Evolutionary conservation across 2,888 invertebrate genomes (phyloP), one percentile per base, ranked within the genome.

Genomic region (Cosmia pyralina): DNA sequence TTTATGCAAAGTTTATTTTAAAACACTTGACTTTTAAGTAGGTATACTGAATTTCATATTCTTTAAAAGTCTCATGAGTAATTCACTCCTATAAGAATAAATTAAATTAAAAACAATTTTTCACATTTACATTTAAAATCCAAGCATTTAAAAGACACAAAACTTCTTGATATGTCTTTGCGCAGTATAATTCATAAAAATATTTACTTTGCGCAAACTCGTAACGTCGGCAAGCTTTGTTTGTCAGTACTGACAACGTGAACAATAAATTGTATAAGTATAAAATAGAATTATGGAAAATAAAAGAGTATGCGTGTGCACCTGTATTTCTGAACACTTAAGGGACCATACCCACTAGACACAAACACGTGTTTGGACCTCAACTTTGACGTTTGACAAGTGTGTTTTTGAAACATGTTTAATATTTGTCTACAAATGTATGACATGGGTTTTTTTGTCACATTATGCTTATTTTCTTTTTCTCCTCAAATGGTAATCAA

Each of bases 201-300:
- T 83, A 81, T 83, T 77, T 72, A 80, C 70, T 77, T 81, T 69
- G 59, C 69, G 55, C 72, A 81, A 79, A 75, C 73, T 62, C 65
- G 71, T 64, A 75, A 65, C 58, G 85, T 75, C 85, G 86, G 88
- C 79, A 22, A 59, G 75, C 76, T 85, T 88, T 87, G 88, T 85
- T 72, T 79, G 83, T 83, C 83, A 67, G 74, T 71, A 79, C 75
- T 68, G 79, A 75, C 79, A 82, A 79, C 78, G 74, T 66, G 75
- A 75, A 80, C 84, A 83, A 86, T 90, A 89, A 88, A 89, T 88
- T 86, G 82, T 81, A 72, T 74, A 77, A 87, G 85, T 88, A 89
- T 88, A 87, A 89, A 85, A 83, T 82, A 88, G 87, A 88, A 89
- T 87, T 88, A 88, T 90, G 88, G 87, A 89, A 83, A 90, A 91